A percentile compares a stretch with the other conserved stretches of the same genome.
Conservation (phyloP, 1,140 invertebrate species). For the Andricus grossulariae region DNA sequence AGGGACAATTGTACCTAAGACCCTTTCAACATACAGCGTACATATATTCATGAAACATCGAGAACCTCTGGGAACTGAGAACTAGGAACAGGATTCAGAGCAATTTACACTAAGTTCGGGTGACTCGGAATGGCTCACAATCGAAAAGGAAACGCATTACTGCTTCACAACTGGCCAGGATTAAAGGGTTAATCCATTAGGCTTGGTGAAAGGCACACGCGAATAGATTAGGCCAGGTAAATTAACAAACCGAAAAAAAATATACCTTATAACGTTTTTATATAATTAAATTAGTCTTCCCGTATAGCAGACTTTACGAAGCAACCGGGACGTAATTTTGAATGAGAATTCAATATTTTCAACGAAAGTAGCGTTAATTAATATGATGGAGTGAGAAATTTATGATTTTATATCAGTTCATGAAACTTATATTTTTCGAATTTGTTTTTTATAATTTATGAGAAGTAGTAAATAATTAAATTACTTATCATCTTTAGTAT, state of each 20-base stretch:
- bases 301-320: too few relatives aligned
- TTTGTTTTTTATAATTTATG: too few relatives aligned
- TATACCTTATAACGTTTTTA: too few relatives aligned
- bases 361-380: too few relatives aligned
- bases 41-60: not conserved
- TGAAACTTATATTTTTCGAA: too few relatives aligned
- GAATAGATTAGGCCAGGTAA: not conserved
- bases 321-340: too few relatives aligned
- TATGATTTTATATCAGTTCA: too few relatives aligned
- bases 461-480: too few relatives aligned
- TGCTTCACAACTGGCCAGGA: not conserved
- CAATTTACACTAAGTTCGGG: not conserved
- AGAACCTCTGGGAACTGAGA: not conserved
- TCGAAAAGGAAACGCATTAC: conserved; percentile 7
- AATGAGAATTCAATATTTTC: too few relatives aligned
- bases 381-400: too few relatives aligned
- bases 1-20: conserved; percentile 31
- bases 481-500: too few relatives aligned
- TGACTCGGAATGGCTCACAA: not conserved
- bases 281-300: too few relatives aligned
- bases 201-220: conserved; percentile 9
- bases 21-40: not conserved
- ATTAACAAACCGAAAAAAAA: not conserved
- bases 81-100: not conserved
- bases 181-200: conserved; percentile 43